Evolutionary conservation across 1,140 invertebrate species (phyloP).

Genomic region (Hylaeus volcanicus): DNA sequence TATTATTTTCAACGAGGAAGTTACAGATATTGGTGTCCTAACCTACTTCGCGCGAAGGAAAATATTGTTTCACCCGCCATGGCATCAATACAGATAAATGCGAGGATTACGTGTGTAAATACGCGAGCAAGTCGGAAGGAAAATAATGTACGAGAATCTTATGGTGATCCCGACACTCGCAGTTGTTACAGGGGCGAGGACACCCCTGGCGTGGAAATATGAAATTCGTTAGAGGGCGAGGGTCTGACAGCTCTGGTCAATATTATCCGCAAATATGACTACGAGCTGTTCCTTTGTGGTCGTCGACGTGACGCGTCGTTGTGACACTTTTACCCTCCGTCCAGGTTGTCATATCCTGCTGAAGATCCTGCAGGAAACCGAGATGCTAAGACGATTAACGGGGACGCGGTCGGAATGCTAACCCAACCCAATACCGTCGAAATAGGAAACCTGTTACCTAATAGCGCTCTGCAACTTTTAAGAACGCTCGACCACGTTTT

Average conservation of each 20-base stretch:
- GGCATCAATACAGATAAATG: conserved; percentile 56
- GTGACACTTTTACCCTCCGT: conserved; percentile 35
- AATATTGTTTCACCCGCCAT: conserved; percentile 50
- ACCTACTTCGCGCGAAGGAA: neutral
- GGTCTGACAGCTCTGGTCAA: conserved; percentile 69
- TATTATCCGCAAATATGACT: conserved; percentile 74
- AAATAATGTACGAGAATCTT: conserved; percentile 53
- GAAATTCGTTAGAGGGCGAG: conserved; percentile 60
- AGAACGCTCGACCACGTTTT: too few species aligned
- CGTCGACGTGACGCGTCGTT: conserved; percentile 31
- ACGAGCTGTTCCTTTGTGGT: conserved; percentile 43
- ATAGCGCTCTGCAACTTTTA: neutral
- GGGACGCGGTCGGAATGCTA: conserved; percentile 21
- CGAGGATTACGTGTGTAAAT: conserved; percentile 59
- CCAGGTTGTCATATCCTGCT: conserved; percentile 20
- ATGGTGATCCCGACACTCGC: conserved; percentile 41
- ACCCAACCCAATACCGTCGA: neutral
- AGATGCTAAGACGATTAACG: conserved; percentile 33
- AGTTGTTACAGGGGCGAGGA: conserved; percentile 48
- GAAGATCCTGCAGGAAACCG: neutral
- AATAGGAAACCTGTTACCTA: neutral
- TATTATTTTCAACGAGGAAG: neutral
- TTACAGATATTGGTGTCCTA: neutral
- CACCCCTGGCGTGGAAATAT: conserved; percentile 47
- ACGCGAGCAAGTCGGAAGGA: conserved; percentile 38